Base-by-base conservation (phyloP, 1,140 invertebrate species). In the Drosophila pseudoananassae region DNA sequence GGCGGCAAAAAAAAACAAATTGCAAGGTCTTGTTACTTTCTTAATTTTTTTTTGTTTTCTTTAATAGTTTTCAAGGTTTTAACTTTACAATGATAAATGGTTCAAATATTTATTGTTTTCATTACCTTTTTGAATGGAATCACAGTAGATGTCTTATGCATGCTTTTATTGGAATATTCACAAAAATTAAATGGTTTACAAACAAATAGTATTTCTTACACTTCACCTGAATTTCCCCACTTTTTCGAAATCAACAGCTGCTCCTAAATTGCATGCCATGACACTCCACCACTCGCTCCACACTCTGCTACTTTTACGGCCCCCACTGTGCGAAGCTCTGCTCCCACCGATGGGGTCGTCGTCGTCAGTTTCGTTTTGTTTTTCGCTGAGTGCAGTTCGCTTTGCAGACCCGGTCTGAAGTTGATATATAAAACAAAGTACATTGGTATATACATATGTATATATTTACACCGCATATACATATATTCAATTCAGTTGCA, bases 361-460 rank as follows among this genome's bases (percentile, higher is more conserved):
- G 63, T 61, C 54, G 74, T 61, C 82, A 87, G 83, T 87, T 87
- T 82, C 70, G 56, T 61, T 88, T 88, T 61, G 78, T 71, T 78
- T 63, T 65, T 75, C 81, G 57, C 29, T 78, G 61, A 76, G 82
- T 71, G 75, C 78, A 88, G 82, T 85, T 88, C 69, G 55, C 60
- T 29, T 17, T 15, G 45, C 54, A 45, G 60, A 58, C 46, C 64
- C 55, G 46, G 45, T 50, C 53, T 82, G 49, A 14, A 66, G 61
- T 83, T 61, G 49, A 66, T 66, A 57, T 31, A 50, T 49, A 47
- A 46, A 57, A 25, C 54, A 9, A 65, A 33, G 50, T 70, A 78
- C 36, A 27, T 54, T 36, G 14, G 8, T 29, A 27, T 20, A n/a
- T 49, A 59, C 23, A 43, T 5, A 45, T 47, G 7, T 40, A 43